Evolutionary conservation across 2,797 vertebrate species (phyloP).

Genomic region (Nothura maculosa): DNA sequence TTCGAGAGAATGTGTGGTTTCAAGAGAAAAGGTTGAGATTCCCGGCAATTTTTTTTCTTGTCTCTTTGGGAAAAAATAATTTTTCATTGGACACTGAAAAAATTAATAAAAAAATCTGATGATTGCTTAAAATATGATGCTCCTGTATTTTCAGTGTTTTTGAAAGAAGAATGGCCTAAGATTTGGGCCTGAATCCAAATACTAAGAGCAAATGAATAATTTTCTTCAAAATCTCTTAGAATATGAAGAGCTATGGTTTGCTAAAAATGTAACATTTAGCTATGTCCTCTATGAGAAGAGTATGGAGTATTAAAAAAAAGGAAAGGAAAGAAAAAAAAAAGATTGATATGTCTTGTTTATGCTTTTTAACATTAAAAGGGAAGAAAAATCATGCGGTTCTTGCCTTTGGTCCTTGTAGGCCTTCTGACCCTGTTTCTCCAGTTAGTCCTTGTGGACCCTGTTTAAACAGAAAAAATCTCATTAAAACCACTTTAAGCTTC

Average conservation of each 20-base stretch:
- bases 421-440: conserved; percentile 90
- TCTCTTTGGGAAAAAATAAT: background rate
- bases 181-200: background rate
- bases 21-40: background rate
- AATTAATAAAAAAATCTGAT: background rate
- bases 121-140: background rate
- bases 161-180: background rate
- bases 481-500: background rate
- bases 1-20: background rate
- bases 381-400: conserved; percentile 52
- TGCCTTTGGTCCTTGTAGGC: conserved; percentile 90
- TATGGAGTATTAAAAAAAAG: background rate
- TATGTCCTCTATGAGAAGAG: background rate
- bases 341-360: background rate
- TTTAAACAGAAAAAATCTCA: conserved; percentile 33
- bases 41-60: background rate
- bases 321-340: background rate
- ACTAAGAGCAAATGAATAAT: background rate
- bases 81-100: background rate
- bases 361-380: background rate
- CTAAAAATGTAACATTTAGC: background rate
- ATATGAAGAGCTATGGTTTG: background rate
- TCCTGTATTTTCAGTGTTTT: background rate
- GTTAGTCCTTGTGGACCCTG: conserved; percentile 90
- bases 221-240: background rate